These are phyloP conservation scores for Agrochola lota DNA, from an alignment of 2,888 invertebrate species.

Conservation along the genomic window DNA sequence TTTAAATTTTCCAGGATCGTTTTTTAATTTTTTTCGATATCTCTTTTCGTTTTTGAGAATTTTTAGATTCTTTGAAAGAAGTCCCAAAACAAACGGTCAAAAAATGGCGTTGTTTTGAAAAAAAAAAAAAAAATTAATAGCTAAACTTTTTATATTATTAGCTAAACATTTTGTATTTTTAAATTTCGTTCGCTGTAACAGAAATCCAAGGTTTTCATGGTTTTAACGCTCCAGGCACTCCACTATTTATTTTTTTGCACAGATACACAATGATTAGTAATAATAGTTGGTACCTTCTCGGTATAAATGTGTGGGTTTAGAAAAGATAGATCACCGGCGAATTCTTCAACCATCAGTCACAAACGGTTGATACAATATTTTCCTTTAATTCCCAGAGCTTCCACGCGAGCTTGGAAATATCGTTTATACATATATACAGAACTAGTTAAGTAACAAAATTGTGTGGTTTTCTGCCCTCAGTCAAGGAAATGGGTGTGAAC, in stretches of 20 bases:
- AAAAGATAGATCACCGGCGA: constrained; percentile 11
- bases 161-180: too few species aligned
- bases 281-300: not conserved
- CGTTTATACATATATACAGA: constrained; percentile 21
- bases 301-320: constrained; percentile 5
- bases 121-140: too few species aligned
- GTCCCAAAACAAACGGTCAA: too few species aligned
- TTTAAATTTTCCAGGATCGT: too few species aligned
- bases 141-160: too few species aligned
- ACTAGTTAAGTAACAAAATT: constrained; percentile 60
- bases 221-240: too few species aligned
- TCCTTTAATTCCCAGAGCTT: constrained; percentile 23
- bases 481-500: constrained; percentile 72
- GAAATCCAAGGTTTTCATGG: too few species aligned
- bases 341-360: constrained; percentile 14
- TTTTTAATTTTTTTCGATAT: too few species aligned
- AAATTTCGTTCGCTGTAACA: too few species aligned
- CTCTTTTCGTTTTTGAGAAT: too few species aligned
- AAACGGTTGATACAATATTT: constrained; percentile 48
- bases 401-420: constrained; percentile 1
- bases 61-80: too few species aligned
- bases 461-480: constrained; percentile 58
- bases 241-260: not conserved
- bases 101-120: too few species aligned
- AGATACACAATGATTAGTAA: not conserved